Evolutionary conservation across 2,797 vertebrate genomes (phyloP), one percentile per base, ranked within the genome.

Genomic region (Microcaecilia unicolor): DNA sequence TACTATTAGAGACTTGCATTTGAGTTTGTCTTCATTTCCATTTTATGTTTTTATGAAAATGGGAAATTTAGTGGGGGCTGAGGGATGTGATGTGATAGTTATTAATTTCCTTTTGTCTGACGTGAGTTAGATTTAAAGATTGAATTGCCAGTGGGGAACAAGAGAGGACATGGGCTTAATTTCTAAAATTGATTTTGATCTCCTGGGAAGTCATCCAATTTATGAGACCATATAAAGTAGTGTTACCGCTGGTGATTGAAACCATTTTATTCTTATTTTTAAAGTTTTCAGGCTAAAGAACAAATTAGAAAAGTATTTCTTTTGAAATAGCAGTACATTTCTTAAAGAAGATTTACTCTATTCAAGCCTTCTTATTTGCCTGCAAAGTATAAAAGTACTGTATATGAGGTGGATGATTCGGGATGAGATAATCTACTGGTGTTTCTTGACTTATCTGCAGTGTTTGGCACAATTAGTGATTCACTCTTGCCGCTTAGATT

Each of bases 81-180:
- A 41, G 22, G 18, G 33, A 16, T 4, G 43, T 20, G 29, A 10
- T n/a, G 7, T 37, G 21, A 45, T n/a, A 12, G 32, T 48, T 10
- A n/a, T 35, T 48, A 6, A 9, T 58, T 59, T 41, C 19, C 33
- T 36, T 15, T 33, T 31, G 20, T 39, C 27, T 32, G 24, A 46
- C 28, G 38, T 26, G 67, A 57, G 54, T 53, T 28, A 23, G 24
- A 32, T 54, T 44, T 51, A 37, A 30, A 49, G 17, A 34, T 52
- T 39, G 29, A 14, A 9, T 61, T 61, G 10, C 25, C 39, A 34
- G 37, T 42, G 59, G 32, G 22, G 14, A 9, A 31, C 28, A 38
- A 29, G 27, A 27, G 29, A 22, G 10, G 15, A 8, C 44, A 59
- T 58, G 20, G 44, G 22, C 19, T 41, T 28, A 37, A 15, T 28